Evolutionary conservation across 2,888 invertebrate species (phyloP), one percentile per base, ranked within the genome.

Genomic region (Schrankia costaestrigalis): DNA sequence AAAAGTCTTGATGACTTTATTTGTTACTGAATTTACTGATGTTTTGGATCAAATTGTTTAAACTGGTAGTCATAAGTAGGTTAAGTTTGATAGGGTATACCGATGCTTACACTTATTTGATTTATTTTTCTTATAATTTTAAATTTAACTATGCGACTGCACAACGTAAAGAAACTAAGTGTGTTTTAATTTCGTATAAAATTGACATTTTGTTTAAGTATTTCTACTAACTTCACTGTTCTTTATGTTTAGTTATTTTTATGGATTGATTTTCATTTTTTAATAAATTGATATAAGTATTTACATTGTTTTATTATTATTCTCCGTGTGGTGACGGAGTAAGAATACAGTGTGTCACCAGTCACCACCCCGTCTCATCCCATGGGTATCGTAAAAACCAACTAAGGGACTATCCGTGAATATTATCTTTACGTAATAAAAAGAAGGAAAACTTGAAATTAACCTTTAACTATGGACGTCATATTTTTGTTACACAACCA

Each of bases 241-340:
- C 63, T 63, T 71, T 71, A 72, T 69, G 69, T 71, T 46, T 79
- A 78, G 78, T 79, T 75, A 77, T 76, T 82, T 79, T 73, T 82
- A 80, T 78, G 71, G 73, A 79, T 82, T 83, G 78, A 81, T 82
- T 84, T 64, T 83, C 76, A 67, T 75, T 77, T 85, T 83, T 72
- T 73, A 79, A 80, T 83, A 86, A 85, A 79, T 59, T 77, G 64
- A 72, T 71, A 51, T 73, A 31, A 38, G 38, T 38, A 32, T 6
- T 5, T n/a, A 25, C 2, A 5, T 15, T 26, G 28, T 31, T 26
- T 35, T 26, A 2, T 34, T 34, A n/a, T n/a, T n/a, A n/a, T n/a
- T n/a, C n/a, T n/a, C n/a, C n/a, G n/a, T n/a, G n/a, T n/a, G n/a
- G n/a, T n/a, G n/a, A n/a, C n/a, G n/a, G n/a, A n/a, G n/a, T n/a